Conservation (phyloP, 37 sponge, comb jelly and placozoan species). For the Spongilla lacustris region DNA sequence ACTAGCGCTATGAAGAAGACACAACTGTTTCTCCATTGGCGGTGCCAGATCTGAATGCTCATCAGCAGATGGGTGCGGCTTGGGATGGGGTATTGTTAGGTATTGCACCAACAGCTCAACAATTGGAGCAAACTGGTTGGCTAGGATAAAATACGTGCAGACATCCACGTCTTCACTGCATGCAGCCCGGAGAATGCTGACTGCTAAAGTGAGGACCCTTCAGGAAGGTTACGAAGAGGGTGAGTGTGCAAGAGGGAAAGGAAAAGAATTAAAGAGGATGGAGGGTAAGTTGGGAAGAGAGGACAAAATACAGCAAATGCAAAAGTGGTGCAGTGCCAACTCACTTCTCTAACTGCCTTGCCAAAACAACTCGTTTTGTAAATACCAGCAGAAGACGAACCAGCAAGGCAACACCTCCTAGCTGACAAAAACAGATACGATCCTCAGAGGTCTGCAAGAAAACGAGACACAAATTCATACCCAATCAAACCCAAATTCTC, state of each 20-base stretch:
- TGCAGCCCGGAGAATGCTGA: conserved; percentile 14
- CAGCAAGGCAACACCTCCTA: conserved; percentile 55
- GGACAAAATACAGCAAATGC: neutral
- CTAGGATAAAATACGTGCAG: conserved; percentile 32
- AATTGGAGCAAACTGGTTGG: conserved; percentile 34
- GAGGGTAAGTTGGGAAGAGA: neutral
- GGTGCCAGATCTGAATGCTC: neutral
- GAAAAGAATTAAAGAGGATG: neutral
- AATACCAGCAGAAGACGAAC: conserved; percentile 24
- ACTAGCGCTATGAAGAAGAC: neutral
- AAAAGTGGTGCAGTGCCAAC: neutral
- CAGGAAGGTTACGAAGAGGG: neutral
- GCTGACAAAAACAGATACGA: conserved; percentile 53
- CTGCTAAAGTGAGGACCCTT: conserved; percentile 35
- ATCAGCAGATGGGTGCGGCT: neutral
- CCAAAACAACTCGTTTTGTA: neutral
- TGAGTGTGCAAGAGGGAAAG: neutral
- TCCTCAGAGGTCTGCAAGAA: conserved; percentile 33
- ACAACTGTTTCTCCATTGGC: neutral
- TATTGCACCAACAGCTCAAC: conserved; percentile 37
- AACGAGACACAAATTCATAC: neutral
- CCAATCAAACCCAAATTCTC: neutral
- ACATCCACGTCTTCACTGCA: conserved; percentile 30
- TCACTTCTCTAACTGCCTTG: neutral
- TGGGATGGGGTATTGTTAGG: neutral